phyloP scores from a whole-genome alignment of 1,140 invertebrate genomes.

The Meloidogyne hapla region DNA sequence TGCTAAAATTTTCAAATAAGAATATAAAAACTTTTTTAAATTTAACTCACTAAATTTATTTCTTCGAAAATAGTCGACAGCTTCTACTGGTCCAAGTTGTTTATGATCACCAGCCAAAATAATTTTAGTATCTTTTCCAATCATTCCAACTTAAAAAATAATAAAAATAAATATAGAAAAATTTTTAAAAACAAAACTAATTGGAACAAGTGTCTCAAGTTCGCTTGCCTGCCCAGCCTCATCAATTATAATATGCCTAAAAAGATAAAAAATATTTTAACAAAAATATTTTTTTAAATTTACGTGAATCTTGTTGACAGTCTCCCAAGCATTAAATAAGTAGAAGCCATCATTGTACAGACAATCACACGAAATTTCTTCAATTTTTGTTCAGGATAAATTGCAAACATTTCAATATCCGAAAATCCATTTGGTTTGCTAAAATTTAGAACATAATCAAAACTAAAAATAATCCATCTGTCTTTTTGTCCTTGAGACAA shows the following conservation, averaged over 20 bases:
- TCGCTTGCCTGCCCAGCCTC: constrained; percentile 43
- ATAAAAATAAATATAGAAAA: background rate
- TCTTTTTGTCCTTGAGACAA: no score
- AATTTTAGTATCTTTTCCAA: constrained; percentile 65
- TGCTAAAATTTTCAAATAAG: constrained; percentile 14
- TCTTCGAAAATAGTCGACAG: constrained; percentile 70
- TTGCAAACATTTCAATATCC: constrained; percentile 25
- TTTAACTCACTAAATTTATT: constrained; percentile 46
- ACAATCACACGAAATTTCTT: constrained; percentile 28
- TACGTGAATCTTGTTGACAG: constrained; percentile 33
- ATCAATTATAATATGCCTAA: constrained; percentile 44
- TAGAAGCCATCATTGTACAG: constrained; percentile 37
- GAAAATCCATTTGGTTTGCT: background rate
- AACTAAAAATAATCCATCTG: no score
- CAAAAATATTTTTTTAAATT: background rate
- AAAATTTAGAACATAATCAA: no score
- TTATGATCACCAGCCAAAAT: constrained; percentile 84
- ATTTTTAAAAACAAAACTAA: constrained; percentile 12
- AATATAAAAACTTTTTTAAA: constrained; percentile 71
- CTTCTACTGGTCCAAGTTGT: constrained; percentile 81
- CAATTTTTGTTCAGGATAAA: constrained; percentile 1
- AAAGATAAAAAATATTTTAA: constrained; percentile 14
- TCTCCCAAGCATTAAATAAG: constrained; percentile 24
- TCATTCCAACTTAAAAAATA: constrained; percentile 20
- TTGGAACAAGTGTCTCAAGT: constrained; percentile 39